Evolutionary conservation across 2,113 vertebrate genomes (phyloP), one percentile per base, ranked within the genome.

Genomic region (Crocuta crocuta): DNA sequence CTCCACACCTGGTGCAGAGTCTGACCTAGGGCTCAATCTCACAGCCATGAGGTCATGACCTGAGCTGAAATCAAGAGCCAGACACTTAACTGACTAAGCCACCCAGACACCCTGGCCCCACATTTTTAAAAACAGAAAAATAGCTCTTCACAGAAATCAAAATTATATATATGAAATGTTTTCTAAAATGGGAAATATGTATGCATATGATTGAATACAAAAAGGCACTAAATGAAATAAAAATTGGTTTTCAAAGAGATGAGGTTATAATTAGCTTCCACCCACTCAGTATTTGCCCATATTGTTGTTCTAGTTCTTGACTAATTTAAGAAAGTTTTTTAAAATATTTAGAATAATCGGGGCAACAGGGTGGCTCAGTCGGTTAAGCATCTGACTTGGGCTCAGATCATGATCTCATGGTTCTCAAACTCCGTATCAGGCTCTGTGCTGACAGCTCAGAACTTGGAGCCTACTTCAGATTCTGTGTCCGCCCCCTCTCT

Each of bases 201-300:
- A 63, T 58, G 2, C 5, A 4, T 93, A 48, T 84, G 31, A 70
- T 10, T 93, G 31, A 91, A 95, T 76, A 92, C 26, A 80, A 83
- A 95, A 95, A 90, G 39, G 15, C 33, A 68, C 19, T 24, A 23
- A 87, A 10, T 43, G 8, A 78, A 92, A 83, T 89, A 92, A 89
- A 95, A 92, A 50, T 13, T 70, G 26, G 50, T 76, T 91, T 94
- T 92, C 43, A 43, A 96, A 78, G 50, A 88, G 68, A 3, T 93
- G 28, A 93, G 53, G 91, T 92, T 92, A 78, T 84, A 28, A 63
- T 78, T 66, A 39, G 13, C 33, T 89, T 31, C 3, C 24, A 8
- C 11, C n/a, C 2, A 35, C 35, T 71, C 15, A 12, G 19, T 96
- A 74, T 95, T 91, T 61, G 63, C 63, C 43, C 65, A 66, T 78